Evolutionary conservation across 1,140 invertebrate genomes (phyloP), one percentile per base, ranked within the genome.

Genomic region (Oncopeltus fasciatus): DNA sequence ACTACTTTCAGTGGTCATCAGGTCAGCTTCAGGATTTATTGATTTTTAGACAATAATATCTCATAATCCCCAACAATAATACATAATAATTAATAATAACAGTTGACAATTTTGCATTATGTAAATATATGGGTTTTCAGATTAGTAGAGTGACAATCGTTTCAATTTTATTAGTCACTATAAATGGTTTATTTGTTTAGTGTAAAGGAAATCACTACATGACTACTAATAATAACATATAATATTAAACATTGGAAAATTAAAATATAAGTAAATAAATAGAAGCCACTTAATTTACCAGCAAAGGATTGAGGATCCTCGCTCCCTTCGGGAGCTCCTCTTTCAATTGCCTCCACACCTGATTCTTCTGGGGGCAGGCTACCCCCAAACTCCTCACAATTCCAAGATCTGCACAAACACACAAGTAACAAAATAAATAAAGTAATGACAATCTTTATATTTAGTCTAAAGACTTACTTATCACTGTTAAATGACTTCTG

Each of bases 251-350:
- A 38, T 38, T 38, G 14, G 14, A 38, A 38, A 8, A 8, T 38
- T 38, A 14, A 8, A 8, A 8, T 14, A 38, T 38, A 38, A 38
- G 31, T 14, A 8, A 38, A 38, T 38, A 38, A 38, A 38, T 14
- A 38, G 31, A 8, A 38, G 14, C 5, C 14, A 8, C 31, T 38
- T 8, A 38, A 38, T 2, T 24, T 53, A 53, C 49, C 49, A 53
- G 49, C 21, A 27, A 53, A 53, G 4, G 62, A 26, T 53, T 38
- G 57, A 12, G 62, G 62, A 28, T 64, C 62, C 24, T 64, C 62
- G 9, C 43, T 49, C n/a, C 62, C 62, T 44, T 64, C 62, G 16
- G 62, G 62, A 31, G 46, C 62, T 12, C 62, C 62, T 44, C 62
- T 59, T 38, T 64, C 62, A 27, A 24, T 26, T 24, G 49, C 49